Percentiles rank a stretch among this genome's conserved stretches.
phyloP scores from a whole-genome alignment of 2,888 invertebrate genomes.

The Synergus laeviventris region DNA sequence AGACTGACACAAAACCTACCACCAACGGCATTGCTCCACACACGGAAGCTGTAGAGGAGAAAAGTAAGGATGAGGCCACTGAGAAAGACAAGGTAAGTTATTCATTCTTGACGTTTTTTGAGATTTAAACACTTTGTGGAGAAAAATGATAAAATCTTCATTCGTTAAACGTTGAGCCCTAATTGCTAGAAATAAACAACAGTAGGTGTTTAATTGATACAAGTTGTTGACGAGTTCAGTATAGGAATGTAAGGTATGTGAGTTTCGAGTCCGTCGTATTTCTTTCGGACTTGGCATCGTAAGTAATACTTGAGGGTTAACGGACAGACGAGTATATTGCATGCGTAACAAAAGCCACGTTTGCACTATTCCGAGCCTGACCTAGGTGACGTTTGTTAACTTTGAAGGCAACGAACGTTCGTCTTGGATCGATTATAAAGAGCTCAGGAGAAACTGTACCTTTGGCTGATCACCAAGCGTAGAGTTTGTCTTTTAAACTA shows the following conservation, averaged over 20 bases:
- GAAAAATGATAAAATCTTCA: neutral
- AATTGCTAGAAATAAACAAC: slow-evolving; percentile 11
- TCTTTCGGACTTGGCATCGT: slow-evolving; percentile 31
- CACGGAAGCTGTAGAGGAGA: slow-evolving; percentile 81
- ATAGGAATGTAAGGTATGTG: slow-evolving; percentile 13
- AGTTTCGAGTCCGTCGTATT: slow-evolving; percentile 19
- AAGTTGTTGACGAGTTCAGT: neutral
- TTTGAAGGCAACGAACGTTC: slow-evolving; percentile 43
- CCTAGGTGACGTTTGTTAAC: slow-evolving; percentile 51
- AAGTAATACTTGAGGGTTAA: slow-evolving; percentile 28
- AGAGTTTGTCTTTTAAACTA: slow-evolving; percentile 10
- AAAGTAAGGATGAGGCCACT: slow-evolving; percentile 83
- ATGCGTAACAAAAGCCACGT: slow-evolving; percentile 21
- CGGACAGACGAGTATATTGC: neutral
- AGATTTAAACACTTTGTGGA: neutral
- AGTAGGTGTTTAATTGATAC: neutral
- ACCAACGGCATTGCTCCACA: slow-evolving; percentile 85
- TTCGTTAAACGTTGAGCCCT: neutral
- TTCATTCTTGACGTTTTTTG: neutral
- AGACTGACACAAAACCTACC: slow-evolving; percentile 85
- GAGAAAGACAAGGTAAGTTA: slow-evolving; percentile 80
- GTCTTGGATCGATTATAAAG: slow-evolving; percentile 30
- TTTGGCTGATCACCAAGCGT: slow-evolving; percentile 1
- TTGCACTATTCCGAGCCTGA: slow-evolving; percentile 54
- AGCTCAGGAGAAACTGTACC: slow-evolving; percentile 1